phyloP scores from a whole-genome alignment of 2,888 invertebrate species.

The Miltochrista miniata region DNA sequence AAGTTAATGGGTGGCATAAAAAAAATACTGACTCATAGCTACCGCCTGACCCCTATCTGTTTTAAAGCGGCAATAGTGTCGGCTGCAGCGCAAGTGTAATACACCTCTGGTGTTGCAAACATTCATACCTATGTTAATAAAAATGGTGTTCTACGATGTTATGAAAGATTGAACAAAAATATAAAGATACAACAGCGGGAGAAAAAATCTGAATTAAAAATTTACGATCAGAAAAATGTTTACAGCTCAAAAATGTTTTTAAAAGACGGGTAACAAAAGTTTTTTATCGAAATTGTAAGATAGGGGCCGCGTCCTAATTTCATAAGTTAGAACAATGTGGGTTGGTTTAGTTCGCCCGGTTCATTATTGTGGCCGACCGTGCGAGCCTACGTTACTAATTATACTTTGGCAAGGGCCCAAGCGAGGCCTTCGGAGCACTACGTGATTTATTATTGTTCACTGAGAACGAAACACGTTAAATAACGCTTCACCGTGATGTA shows the following conservation, averaged over 20 bases:
- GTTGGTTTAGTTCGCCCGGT: slow-evolving; percentile 51
- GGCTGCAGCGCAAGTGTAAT: too few species aligned
- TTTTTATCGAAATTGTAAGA: slow-evolving; percentile 28
- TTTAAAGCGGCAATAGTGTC: too few species aligned
- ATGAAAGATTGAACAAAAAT: too few species aligned
- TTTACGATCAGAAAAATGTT: neutral
- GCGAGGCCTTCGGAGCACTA: slow-evolving; percentile 54
- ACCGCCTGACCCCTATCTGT: too few species aligned
- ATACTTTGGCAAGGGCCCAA: slow-evolving; percentile 74
- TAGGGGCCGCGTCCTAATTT: slow-evolving; percentile 54
- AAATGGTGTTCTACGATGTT: too few species aligned
- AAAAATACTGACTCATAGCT: too few species aligned
- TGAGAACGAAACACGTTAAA: slow-evolving; percentile 68
- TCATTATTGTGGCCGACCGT: slow-evolving; percentile 66
- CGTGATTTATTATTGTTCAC: slow-evolving; percentile 75
- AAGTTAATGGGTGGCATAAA: too few species aligned
- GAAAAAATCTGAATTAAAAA: too few species aligned
- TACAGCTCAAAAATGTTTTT: neutral
- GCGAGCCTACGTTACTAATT: slow-evolving; percentile 70
- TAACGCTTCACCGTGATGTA: slow-evolving; percentile 58
- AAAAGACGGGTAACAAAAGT: neutral
- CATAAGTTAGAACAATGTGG: slow-evolving; percentile 66
- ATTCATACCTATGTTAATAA: too few species aligned
- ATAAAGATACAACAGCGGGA: too few species aligned
- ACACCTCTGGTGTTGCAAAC: too few species aligned